These are phyloP conservation scores for Sebastes itinus DNA, from an alignment of 2,797 vertebrate genomes.

Conservation along the genomic window DNA sequence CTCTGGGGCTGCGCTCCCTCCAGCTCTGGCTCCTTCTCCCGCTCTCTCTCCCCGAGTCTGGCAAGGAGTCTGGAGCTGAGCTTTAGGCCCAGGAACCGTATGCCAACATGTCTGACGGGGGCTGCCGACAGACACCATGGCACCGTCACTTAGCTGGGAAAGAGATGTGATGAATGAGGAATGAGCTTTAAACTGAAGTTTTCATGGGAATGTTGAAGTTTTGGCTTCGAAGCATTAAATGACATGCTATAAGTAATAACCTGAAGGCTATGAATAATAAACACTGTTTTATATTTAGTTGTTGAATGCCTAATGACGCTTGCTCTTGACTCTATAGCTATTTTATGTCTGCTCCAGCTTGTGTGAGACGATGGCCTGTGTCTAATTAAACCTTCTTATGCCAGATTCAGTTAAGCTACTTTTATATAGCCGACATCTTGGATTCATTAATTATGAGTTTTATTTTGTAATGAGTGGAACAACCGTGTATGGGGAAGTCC, in stretches of 20 bases:
- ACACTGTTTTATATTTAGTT: constrained; percentile 15
- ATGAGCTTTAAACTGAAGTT: constrained; percentile 21
- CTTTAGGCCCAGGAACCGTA: constrained; percentile 20
- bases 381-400: constrained; percentile 14
- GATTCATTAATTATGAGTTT: constrained; percentile 39
- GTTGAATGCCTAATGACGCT: neutral
- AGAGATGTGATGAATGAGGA: constrained; percentile 35
- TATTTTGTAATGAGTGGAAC: constrained; percentile 22
- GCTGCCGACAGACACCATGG: constrained; percentile 43
- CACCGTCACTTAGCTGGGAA: constrained; percentile 26
- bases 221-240: constrained; percentile 1
- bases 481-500: neutral
- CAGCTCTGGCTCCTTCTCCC: constrained; percentile 46
- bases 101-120: constrained; percentile 40
- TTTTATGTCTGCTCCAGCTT: neutral
- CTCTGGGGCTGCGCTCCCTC: constrained; percentile 58
- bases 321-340: neutral
- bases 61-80: constrained; percentile 40
- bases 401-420: constrained; percentile 8
- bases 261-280: neutral
- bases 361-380: neutral
- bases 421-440: constrained; percentile 42
- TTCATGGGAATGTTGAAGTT: constrained; percentile 8
- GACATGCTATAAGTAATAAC: neutral
- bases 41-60: constrained; percentile 32